Conservation (phyloP, 2,888 invertebrate genomes). For the Phasia obesa region DNA sequence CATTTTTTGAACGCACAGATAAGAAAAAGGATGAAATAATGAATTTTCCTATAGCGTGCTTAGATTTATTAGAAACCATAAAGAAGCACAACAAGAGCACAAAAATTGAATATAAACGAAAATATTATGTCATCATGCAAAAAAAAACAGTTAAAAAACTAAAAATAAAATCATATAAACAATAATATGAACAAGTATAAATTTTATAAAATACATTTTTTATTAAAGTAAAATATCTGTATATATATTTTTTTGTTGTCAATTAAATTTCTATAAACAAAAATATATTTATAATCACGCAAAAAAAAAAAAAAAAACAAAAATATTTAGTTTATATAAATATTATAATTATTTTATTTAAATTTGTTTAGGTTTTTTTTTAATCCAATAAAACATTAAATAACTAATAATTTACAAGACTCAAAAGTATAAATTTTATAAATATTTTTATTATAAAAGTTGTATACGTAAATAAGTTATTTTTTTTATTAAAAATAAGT, state of each 20-base stretch:
- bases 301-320: constrained; percentile 63
- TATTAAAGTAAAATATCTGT: constrained; percentile 55
- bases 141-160: constrained; percentile 53
- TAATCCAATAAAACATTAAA: constrained; percentile 73
- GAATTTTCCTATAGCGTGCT: constrained; percentile 41
- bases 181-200: constrained; percentile 60
- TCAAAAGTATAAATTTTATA: constrained; percentile 42
- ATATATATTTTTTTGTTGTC: constrained; percentile 45
- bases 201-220: constrained; percentile 50
- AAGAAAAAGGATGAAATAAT: constrained; percentile 13
- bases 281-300: constrained; percentile 73
- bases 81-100: constrained; percentile 42
- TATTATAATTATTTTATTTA: constrained; percentile 65
- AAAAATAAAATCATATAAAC: constrained; percentile 25
- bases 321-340: constrained; percentile 72
- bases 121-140: constrained; percentile 47
- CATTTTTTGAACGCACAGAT: constrained; percentile 6
- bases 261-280: constrained; percentile 58
- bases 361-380: constrained; percentile 71
- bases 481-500: constrained; percentile 47
- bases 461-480: constrained; percentile 60
- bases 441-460: constrained; percentile 37
- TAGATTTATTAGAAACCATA: constrained; percentile 23
- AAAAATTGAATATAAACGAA: constrained; percentile 45
- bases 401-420: constrained; percentile 72